Base-by-base conservation (phyloP, 53 echinoderm and acorn worm genomes). In the Stichopus horrens region DNA sequence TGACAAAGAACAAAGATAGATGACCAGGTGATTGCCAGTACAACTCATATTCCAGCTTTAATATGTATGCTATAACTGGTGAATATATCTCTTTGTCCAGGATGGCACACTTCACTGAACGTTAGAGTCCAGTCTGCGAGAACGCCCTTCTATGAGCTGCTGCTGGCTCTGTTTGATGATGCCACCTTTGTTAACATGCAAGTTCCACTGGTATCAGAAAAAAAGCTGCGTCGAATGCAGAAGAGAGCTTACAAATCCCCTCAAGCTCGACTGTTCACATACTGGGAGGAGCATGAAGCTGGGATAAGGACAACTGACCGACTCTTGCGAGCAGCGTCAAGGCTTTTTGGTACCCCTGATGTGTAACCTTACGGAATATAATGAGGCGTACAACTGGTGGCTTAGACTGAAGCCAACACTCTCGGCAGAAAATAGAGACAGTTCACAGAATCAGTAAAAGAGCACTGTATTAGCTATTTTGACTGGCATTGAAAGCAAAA, bases 181-280 rank as follows among this genome's bases (percentile, higher is more conserved):
- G 56, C 82, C 56, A 82, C 5, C 81, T 81, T 55, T 57, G 56
- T 81, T 0, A 23, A 81, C 6, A 19, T 19, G 16, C 82, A 82
- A 56, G 82, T 82, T 54, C 82, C 55, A 4, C 57, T 82, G 58
- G 82, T 82, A 21, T 82, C 82, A 5, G 58, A 82, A 18, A 57
- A 58, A 4, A 82, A 82, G 57, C 82, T 82, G 55, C 21, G 58
- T 5, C 19, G 82, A 22, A 54, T 82, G 4, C 82, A 82, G 19
- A 82, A 82, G 82, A 18, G 11, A 6, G n/a, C 57, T 9, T 5
- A 16, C 82, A 55, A 54, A n/a, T 53, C 82, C 6, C 16, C 55
- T 6, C 82, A 57, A 1, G 55, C 82, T 6, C 5, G 57, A 7
- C 58, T 82, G 4, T 9, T n/a, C 5, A 54, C 18, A 18, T 82